phyloP scores from a whole-genome alignment of 2,888 invertebrate genomes.

The Daptonema setosum region DNA sequence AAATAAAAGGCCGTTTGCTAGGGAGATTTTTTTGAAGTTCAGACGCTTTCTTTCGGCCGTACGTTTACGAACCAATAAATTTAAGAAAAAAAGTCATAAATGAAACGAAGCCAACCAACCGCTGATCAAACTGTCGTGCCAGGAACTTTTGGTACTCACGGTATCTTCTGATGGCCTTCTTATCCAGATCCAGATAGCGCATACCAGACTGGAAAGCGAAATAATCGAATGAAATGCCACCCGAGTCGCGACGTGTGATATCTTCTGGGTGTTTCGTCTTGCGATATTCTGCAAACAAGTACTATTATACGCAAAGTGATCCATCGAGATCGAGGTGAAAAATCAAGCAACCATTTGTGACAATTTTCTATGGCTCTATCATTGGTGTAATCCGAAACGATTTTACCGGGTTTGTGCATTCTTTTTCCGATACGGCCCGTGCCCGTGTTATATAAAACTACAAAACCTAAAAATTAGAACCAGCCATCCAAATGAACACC shows the following conservation, averaged over 20 bases:
- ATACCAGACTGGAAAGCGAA: conserved; percentile 19
- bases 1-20: background rate
- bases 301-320: too few relatives aligned
- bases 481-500: too few relatives aligned
- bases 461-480: too few relatives aligned
- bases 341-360: too few relatives aligned
- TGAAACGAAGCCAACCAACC: conserved; percentile 11
- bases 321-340: too few relatives aligned
- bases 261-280: background rate
- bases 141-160: conserved; percentile 19
- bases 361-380: too few relatives aligned
- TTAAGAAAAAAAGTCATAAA: background rate
- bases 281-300: background rate
- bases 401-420: too few relatives aligned
- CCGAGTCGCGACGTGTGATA: background rate
- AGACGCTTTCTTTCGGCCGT: background rate
- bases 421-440: too few relatives aligned
- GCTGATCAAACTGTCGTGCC: conserved; percentile 23
- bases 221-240: background rate
- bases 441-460: too few relatives aligned
- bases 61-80: background rate
- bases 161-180: conserved; percentile 19
- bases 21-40: background rate
- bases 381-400: too few relatives aligned
- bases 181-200: conserved; percentile 19